Percentiles rank a stretch among this genome's conserved stretches.
These are phyloP conservation scores for Ceratosolen fusciceps DNA, from an alignment of 1,140 invertebrate species.

Conservation along the genomic window DNA sequence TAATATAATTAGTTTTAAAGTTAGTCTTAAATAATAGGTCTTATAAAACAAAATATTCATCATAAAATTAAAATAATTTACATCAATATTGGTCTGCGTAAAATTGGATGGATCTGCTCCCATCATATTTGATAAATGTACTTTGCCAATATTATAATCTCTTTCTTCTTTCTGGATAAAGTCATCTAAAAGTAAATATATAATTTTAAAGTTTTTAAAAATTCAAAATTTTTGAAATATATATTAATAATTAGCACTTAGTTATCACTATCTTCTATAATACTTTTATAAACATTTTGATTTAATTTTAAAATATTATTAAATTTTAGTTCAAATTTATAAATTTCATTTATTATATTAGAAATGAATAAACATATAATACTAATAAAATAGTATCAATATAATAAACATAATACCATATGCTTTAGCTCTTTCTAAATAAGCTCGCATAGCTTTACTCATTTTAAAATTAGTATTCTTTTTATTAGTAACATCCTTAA, in stretches of 20 bases:
- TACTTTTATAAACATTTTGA: background rate
- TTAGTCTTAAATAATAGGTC: too few relatives aligned
- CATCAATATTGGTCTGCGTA: constrained; percentile 90
- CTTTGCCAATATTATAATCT: constrained; percentile 92
- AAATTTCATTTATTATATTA: too few relatives aligned
- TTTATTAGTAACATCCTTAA: background rate
- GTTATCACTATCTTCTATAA: background rate
- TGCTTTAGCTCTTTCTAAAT: constrained; percentile 84
- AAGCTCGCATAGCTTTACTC: constrained; percentile 90
- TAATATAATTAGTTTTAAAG: too few relatives aligned
- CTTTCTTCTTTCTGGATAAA: constrained; percentile 87
- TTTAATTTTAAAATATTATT: constrained; percentile 1
- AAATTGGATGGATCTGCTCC: constrained; percentile 90
- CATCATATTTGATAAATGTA: constrained; percentile 99
- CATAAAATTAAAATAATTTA: constrained; percentile 66
- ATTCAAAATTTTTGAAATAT: too few relatives aligned
- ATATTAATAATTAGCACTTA: background rate
- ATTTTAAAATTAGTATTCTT: constrained; percentile 69
- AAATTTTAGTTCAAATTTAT: too few relatives aligned
- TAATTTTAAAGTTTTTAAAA: background rate
- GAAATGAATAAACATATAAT: background rate
- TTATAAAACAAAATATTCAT: constrained; percentile 20
- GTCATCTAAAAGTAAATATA: constrained; percentile 74
- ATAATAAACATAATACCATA: constrained; percentile 74
- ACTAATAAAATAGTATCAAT: constrained; percentile 5